Conservation (phyloP, 2,113 vertebrate species). For the Rhinolophus ferrumequinum region DNA sequence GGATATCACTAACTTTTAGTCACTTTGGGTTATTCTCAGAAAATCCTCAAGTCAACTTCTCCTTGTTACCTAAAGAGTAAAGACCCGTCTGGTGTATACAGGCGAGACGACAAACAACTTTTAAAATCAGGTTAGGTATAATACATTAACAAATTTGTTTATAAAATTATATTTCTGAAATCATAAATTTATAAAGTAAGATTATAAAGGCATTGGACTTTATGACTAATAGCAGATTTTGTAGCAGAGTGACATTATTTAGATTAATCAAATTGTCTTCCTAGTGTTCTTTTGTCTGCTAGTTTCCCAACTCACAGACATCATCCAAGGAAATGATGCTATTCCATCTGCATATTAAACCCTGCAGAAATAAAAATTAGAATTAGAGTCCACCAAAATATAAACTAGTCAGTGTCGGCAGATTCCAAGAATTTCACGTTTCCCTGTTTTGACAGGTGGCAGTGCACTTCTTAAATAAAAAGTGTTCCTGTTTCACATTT, state of each 20-base stretch:
- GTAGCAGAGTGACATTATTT: not conserved
- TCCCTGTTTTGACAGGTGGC: not conserved
- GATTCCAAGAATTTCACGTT: not conserved
- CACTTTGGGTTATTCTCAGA: slow-evolving; percentile 15
- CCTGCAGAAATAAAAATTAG: not conserved
- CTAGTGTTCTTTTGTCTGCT: not conserved
- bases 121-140: not conserved
- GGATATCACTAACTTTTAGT: not conserved
- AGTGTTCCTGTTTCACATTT: not conserved
- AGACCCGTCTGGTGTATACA: not conserved
- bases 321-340: not conserved
- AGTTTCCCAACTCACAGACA: not conserved
- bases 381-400: not conserved
- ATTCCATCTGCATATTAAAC: not conserved
- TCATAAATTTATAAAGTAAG: not conserved
- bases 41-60: not conserved
- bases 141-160: not conserved
- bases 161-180: not conserved
- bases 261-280: not conserved
- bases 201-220: not conserved
- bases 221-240: not conserved
- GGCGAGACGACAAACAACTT: not conserved
- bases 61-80: not conserved
- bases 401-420: not conserved
- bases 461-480: not conserved